These are phyloP conservation scores for Pipistrellus kuhlii DNA, from an alignment of 2,797 vertebrate species.

Conservation along the genomic window DNA sequence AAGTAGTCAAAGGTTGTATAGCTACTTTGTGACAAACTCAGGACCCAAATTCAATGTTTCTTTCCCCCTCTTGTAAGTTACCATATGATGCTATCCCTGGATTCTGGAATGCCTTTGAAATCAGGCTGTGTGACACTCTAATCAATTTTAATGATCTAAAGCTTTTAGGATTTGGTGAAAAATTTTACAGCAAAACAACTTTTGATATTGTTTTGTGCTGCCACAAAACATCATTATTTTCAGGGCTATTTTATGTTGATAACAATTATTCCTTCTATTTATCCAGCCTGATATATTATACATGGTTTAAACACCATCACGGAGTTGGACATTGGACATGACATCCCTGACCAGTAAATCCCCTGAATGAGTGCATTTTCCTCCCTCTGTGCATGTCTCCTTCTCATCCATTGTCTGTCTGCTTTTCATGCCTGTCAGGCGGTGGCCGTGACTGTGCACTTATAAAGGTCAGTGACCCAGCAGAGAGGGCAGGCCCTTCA, in stretches of 20 bases:
- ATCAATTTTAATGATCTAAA: constrained; percentile 73
- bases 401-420: constrained; percentile 79
- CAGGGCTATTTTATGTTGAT: constrained; percentile 27
- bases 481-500: constrained; percentile 77
- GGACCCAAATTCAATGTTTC: not conserved
- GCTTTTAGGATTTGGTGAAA: constrained; percentile 39
- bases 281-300: not conserved
- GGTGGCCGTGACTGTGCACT: constrained; percentile 79
- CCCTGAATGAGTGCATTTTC: constrained; percentile 75
- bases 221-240: not conserved
- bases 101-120: constrained; percentile 72
- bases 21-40: constrained; percentile 44
- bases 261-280: constrained; percentile 40
- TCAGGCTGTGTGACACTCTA: constrained; percentile 53
- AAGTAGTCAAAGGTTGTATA: not conserved
- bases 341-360: constrained; percentile 73
- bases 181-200: constrained; percentile 9
- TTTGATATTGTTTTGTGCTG: not conserved
- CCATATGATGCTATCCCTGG: not conserved
- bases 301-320: not conserved
- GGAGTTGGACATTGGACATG: constrained; percentile 54
- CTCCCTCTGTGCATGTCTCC: constrained; percentile 65
- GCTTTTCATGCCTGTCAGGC: constrained; percentile 76
- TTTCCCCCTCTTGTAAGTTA: not conserved
- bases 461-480: constrained; percentile 81